phyloP scores from a whole-genome alignment of 2,888 invertebrate species.

The Tetrapedia diversipes region DNA sequence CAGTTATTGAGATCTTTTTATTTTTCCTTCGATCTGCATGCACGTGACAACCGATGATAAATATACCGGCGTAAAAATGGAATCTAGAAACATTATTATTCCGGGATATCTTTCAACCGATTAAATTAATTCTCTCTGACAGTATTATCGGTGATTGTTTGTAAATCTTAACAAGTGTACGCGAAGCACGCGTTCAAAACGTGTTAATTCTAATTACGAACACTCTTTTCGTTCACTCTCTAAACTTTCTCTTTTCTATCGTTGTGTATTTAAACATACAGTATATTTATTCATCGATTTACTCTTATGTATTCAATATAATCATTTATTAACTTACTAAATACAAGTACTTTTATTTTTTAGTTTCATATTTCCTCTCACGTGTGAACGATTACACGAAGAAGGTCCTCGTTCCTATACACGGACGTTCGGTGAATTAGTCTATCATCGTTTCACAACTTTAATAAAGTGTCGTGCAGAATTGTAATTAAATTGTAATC shows the following conservation, averaged over 20 bases:
- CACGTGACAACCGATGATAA: conserved; percentile 59
- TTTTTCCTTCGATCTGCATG: conserved; percentile 26
- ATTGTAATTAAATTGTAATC: conserved; percentile 48
- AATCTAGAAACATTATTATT: conserved; percentile 37
- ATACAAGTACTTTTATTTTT: conserved; percentile 72
- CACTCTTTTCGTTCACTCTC: not conserved
- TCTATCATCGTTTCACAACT: conserved; percentile 20
- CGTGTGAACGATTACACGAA: conserved; percentile 32
- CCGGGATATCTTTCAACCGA: conserved; percentile 37
- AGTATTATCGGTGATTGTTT: not conserved
- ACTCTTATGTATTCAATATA: conserved; percentile 73
- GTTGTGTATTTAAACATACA: conserved; percentile 71
- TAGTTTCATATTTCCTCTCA: conserved; percentile 34
- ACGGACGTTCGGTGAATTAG: conserved; percentile 20
- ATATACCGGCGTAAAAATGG: conserved; percentile 11
- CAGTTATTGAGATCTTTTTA: conserved; percentile 53
- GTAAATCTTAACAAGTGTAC: conserved; percentile 3
- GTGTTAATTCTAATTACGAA: conserved; percentile 29
- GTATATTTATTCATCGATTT: conserved; percentile 71
- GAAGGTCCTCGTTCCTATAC: conserved; percentile 25
- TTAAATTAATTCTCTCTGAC: conserved; percentile 38
- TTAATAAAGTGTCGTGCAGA: conserved; percentile 14
- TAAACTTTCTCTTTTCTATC: conserved; percentile 3
- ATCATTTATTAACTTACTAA: conserved; percentile 74
- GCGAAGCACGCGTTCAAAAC: conserved; percentile 12